Percentiles rank a stretch among this genome's conserved stretches.
These are phyloP conservation scores for Drosophila tsacasi DNA, from an alignment of 1,140 invertebrate species.

Conservation along the genomic window DNA sequence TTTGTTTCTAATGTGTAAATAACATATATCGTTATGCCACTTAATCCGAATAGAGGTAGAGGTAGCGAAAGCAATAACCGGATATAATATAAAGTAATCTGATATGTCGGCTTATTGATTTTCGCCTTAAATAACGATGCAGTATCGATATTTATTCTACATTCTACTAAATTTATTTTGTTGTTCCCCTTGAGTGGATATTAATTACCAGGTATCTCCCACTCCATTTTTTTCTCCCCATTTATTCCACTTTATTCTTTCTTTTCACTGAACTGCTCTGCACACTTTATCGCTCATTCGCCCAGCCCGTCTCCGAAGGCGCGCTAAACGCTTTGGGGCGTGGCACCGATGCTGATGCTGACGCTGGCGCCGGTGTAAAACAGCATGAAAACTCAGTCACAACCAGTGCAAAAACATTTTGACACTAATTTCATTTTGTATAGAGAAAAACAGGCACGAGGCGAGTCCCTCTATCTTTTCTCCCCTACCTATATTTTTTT, in stretches of 20 bases:
- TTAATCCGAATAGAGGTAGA: too few relatives aligned
- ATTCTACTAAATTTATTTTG: neutral
- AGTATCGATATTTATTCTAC: neutral
- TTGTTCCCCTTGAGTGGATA: neutral
- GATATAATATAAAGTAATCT: too few relatives aligned
- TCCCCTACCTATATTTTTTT: conserved; percentile 16
- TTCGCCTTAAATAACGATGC: neutral
- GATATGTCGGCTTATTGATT: neutral
- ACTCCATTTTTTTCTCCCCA: neutral
- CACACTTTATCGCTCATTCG: conserved; percentile 79
- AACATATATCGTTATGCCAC: too few relatives aligned
- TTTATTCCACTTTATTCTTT: conserved; percentile 4
- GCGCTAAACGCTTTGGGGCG: conserved; percentile 79
- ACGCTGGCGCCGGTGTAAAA: conserved; percentile 74
- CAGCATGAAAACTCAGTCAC: conserved; percentile 82
- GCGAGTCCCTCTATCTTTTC: conserved; percentile 23
- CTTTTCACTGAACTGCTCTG: conserved; percentile 39
- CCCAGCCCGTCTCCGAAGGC: conserved; percentile 60
- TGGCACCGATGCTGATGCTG: conserved; percentile 53
- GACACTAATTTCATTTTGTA: conserved; percentile 84
- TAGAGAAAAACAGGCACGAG: conserved; percentile 74
- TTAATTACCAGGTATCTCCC: neutral
- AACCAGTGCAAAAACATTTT: conserved; percentile 81
- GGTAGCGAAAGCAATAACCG: too few relatives aligned
- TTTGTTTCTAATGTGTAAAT: too few relatives aligned